Percentiles rank a stretch among this genome's conserved stretches.
phyloP scores from a whole-genome alignment of 2,797 vertebrate species.

The Clarias laeviceps region DNA sequence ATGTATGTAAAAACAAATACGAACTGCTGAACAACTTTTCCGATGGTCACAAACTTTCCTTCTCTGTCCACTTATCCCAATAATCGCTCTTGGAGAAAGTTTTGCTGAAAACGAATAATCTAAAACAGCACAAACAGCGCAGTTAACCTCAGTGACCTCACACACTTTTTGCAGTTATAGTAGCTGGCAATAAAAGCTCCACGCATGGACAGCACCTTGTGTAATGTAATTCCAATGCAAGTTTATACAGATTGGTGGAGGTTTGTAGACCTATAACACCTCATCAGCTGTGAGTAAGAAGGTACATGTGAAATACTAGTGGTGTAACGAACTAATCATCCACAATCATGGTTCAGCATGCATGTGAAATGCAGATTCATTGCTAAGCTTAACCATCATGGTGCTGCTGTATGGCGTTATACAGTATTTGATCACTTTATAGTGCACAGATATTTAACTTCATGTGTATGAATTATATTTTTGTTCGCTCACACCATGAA shows the following conservation, averaged over 20 bases:
- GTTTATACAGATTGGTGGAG: not conserved
- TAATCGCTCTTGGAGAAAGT: not conserved
- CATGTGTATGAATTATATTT: no score
- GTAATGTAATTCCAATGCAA: not conserved
- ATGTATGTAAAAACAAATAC: not conserved
- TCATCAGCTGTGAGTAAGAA: not conserved
- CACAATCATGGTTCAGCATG: no score
- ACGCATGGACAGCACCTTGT: not conserved
- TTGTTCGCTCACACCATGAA: no score
- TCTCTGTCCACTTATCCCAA: not conserved
- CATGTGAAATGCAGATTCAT: no score
- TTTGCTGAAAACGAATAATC: not conserved
- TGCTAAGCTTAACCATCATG: no score
- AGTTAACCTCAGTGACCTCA: not conserved
- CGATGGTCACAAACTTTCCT: not conserved
- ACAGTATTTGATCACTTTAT: no score
- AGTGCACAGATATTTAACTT: no score
- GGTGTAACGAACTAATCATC: no score
- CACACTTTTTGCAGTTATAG: not conserved
- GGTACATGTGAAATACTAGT: not conserved
- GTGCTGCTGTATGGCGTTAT: no score
- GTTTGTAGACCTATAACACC: not conserved
- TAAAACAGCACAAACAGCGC: not conserved
- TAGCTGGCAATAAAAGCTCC: not conserved
- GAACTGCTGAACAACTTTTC: not conserved